These are phyloP conservation scores for Lytechinus variegatus DNA, from an alignment of 35 echinoderm and acorn worm genomes.

Conservation along the genomic window DNA sequence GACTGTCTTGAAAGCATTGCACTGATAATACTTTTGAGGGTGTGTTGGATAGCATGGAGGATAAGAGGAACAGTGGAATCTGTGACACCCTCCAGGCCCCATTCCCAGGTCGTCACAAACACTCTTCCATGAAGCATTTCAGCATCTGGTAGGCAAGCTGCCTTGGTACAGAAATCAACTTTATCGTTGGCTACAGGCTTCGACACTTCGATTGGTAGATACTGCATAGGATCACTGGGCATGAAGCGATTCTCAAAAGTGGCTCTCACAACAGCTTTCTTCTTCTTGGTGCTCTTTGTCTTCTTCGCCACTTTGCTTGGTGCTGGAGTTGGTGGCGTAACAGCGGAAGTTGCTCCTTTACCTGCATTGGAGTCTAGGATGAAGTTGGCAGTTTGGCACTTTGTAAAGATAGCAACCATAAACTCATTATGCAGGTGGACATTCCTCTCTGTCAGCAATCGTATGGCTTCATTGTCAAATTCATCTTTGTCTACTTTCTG, in stretches of 20 bases:
- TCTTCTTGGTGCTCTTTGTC: slow-evolving; percentile 75
- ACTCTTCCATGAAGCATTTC: slow-evolving; percentile 84
- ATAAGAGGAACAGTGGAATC: slow-evolving; percentile 73
- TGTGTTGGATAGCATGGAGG: slow-evolving; percentile 64
- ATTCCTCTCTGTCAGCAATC: slow-evolving; percentile 63
- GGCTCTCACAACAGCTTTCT: slow-evolving; percentile 72
- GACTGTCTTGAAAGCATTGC: slow-evolving; percentile 63
- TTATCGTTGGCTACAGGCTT: slow-evolving; percentile 56
- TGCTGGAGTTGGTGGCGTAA: slow-evolving; percentile 7
- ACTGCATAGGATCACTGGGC: slow-evolving; percentile 74
- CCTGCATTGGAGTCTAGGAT: slow-evolving; percentile 45
- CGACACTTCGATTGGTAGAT: slow-evolving; percentile 65
- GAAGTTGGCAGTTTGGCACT: slow-evolving; percentile 65
- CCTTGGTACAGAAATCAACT: slow-evolving; percentile 77
- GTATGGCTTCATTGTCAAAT: slow-evolving; percentile 88
- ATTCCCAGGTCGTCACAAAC: slow-evolving; percentile 94
- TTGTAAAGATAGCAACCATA: slow-evolving; percentile 83
- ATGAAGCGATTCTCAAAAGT: slow-evolving; percentile 86
- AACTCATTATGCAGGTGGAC: slow-evolving; percentile 94
- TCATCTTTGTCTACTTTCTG: slow-evolving; percentile 85
- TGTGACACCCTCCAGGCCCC: slow-evolving; percentile 71
- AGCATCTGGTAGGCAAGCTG: slow-evolving; percentile 74
- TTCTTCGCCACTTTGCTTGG: slow-evolving; percentile 71
- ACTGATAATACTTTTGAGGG: slow-evolving; percentile 74
- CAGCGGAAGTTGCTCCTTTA: slow-evolving; percentile 28